These are phyloP conservation scores for Prionailurus viverrinus DNA, from an alignment of 2,113 vertebrate species.

Conservation along the genomic window DNA sequence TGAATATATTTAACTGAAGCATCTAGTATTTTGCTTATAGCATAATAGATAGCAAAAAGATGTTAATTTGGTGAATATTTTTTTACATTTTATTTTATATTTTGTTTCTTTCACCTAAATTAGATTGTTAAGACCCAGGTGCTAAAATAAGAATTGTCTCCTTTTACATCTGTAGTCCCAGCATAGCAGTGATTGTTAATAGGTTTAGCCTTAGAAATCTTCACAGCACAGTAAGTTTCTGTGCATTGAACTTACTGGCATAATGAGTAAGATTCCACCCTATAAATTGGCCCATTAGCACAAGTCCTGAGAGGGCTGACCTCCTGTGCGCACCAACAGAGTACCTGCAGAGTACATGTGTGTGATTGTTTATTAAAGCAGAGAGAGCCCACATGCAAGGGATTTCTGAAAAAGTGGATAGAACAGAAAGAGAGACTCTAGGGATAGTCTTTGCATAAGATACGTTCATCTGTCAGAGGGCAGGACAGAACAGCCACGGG, in stretches of 20 bases:
- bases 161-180: not conserved
- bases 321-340: not conserved
- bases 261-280: not conserved
- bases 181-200: not conserved
- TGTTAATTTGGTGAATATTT: not conserved
- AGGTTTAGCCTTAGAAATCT: not conserved
- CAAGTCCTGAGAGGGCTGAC: not conserved
- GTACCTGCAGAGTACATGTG: not conserved
- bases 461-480: not conserved
- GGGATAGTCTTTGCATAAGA: not conserved
- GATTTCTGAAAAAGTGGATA: not conserved
- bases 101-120: not conserved
- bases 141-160: not conserved
- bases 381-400: not conserved
- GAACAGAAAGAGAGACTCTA: not conserved
- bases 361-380: not conserved
- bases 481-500: not conserved
- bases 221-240: not conserved
- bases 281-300: not conserved
- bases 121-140: not conserved
- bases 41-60: not conserved
- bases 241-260: not conserved
- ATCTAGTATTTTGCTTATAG: not conserved
- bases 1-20: not conserved
- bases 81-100: not conserved